Base-by-base conservation (phyloP, 2,113 vertebrate genomes). In the Podilymbus podiceps region DNA sequence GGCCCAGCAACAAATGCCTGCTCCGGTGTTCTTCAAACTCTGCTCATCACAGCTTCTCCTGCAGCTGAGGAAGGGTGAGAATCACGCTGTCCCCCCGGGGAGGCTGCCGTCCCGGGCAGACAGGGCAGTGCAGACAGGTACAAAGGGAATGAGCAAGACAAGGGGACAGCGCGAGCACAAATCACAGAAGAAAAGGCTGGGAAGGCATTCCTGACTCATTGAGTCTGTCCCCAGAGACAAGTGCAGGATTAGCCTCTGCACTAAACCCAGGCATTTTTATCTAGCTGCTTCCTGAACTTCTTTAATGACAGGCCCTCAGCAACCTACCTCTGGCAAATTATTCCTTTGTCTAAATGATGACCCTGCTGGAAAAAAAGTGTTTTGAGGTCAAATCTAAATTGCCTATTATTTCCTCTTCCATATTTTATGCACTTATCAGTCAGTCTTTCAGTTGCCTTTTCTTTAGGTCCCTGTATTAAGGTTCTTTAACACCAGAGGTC, bases 331-430 rank as follows among this genome's bases (percentile, higher is more conserved):
- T 92, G 67, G 78, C 76, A 94, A 96, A 97, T 96, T 91, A 96
- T 92, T 95, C 77, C 60, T 67, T 88, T 97, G 82, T 96, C 91
- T 96, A 96, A 96, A 92, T 76, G n/a, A 94, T 76, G 74, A 88
- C 63, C 64, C 63, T 42, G 44, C 30, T 89, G 88, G 49, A 52
- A 87, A 94, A 94, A 78, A 66, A 68, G 47, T 73, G n/a, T 81
- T 75, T 80, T 67, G 85, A 90, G 73, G 58, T 93, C 24, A 11
- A 90, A 74, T 78, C 23, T 82, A 89, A 71, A 96, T 67, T 96
- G 90, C 85, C 90, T 95, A 59, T 97, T 97, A 95, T 95, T 96
- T 84, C 82, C 67, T 90, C 40, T 86, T 64, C 77, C 74, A 86
- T 94, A 91, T 89, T 79, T 90, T 89, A 86, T 93, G 77, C 64